Percentiles rank a stretch among this genome's conserved stretches.
These are phyloP conservation scores for Hymenopus coronatus DNA, from an alignment of 2,888 invertebrate genomes.

Conservation along the genomic window DNA sequence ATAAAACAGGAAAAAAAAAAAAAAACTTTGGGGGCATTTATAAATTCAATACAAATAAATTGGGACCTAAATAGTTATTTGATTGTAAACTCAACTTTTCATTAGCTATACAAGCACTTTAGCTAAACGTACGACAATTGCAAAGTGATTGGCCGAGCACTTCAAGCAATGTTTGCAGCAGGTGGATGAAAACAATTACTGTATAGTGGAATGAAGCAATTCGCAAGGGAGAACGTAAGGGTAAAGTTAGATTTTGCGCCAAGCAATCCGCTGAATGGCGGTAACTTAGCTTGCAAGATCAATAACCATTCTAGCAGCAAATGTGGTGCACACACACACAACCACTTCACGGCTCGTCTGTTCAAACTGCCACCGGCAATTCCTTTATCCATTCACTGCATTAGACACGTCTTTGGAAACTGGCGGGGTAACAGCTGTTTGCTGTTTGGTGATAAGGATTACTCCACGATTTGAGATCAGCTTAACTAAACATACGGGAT, in stretches of 20 bases:
- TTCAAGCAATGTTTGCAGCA: not conserved
- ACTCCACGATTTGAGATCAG: too few species aligned
- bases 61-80: too few species aligned
- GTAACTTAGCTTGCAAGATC: not conserved
- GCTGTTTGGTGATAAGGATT: too few species aligned
- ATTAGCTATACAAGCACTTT: too few species aligned
- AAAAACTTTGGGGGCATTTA: too few species aligned
- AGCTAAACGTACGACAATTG: too few species aligned
- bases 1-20: too few species aligned
- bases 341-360: not conserved
- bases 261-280: not conserved
- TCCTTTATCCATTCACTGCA: not conserved
- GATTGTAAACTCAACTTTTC: too few species aligned
- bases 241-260: not conserved
- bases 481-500: too few species aligned
- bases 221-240: not conserved
- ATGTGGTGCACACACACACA: not conserved
- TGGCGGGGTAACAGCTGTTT: too few species aligned
- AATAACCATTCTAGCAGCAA: not conserved
- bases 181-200: not conserved
- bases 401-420: not conserved
- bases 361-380: not conserved
- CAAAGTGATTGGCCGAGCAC: too few species aligned
- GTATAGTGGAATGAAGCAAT: not conserved
- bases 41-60: too few species aligned